Conservation (phyloP, 2,888 invertebrate species). For the Pachliopta kotzebuea region DNA sequence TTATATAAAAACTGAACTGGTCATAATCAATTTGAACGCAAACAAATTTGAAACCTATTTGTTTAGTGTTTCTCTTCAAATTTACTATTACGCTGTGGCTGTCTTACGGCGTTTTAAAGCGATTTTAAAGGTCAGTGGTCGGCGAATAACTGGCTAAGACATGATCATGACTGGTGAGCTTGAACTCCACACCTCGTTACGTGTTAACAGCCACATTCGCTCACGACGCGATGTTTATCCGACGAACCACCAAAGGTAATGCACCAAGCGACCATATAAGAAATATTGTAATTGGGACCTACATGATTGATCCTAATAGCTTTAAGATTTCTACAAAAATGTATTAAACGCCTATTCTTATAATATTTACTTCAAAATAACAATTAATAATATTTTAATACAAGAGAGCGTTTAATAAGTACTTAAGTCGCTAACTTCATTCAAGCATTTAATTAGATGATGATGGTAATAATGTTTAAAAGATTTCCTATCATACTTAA, state of each 20-base stretch:
- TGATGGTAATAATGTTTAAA: too few species aligned
- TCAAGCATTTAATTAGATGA: too few species aligned
- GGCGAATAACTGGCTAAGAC: conserved; percentile 77
- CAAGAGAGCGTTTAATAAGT: too few species aligned
- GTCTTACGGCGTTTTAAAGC: conserved; percentile 50
- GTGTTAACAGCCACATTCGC: conserved; percentile 79
- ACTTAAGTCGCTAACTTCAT: too few species aligned
- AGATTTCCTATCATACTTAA: too few species aligned
- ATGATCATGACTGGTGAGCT: conserved; percentile 79
- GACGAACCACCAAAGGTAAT: conserved; percentile 67
- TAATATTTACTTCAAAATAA: too few species aligned
- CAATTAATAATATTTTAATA: too few species aligned
- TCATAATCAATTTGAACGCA: conserved; percentile 37
- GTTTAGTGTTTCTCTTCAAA: conserved; percentile 34
- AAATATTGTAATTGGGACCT: conserved; percentile 61
- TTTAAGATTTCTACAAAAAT: not conserved
- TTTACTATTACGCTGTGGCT: conserved; percentile 31
- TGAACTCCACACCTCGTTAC: conserved; percentile 79
- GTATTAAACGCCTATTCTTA: too few species aligned
- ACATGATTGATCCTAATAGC: conserved; percentile 50
- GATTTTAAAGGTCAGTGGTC: conserved; percentile 68
- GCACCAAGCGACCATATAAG: conserved; percentile 44
- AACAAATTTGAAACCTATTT: conserved; percentile 39
- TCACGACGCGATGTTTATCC: conserved; percentile 78
- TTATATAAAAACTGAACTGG: conserved; percentile 53